Base-by-base conservation (phyloP, 2,797 vertebrate species). In the Thunnus albacares region DNA sequence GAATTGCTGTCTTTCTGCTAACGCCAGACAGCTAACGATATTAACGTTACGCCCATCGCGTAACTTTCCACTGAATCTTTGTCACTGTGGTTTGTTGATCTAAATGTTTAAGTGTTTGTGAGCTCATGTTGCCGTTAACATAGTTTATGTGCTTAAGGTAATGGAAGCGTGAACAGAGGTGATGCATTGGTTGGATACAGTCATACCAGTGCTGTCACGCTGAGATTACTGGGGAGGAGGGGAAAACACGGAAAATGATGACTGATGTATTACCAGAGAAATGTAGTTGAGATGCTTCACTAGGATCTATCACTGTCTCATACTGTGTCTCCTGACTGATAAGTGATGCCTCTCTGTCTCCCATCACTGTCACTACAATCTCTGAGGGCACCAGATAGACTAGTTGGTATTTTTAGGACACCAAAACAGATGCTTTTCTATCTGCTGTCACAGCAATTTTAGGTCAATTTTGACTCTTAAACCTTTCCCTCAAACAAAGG, bases 341-440 rank as follows among this genome's bases (percentile, higher is more conserved):
- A 65, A 53, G n/a, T 10, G 22, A 61, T 52, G 28, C 9, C 14
- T 69, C 4, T 62, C 81, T 89, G 85, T 68, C 22, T 83, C 20
- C 49, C 45, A 18, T 88, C 81, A 81, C 47, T 72, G 75, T 81
- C 73, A 56, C 45, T 28, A 51, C 38, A 77, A 81, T 87, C 64
- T 78, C 35, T 28, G 15, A 35, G 1, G 12, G 9, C 28, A 70
- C 20, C 26, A 58, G 72, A 87, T 68, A 41, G 43, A 70, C 73
- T 6, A 65, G 41, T 61, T 83, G 49, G 1, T 66, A 11, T 18
- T 75, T 3, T 75, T 62, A 57, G 6, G 7, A 14, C n/a, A 2
- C 8, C 41, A 2, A 45, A 35, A 15, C 47, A 64, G 24, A 35
- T 2, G 10, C 24, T 5, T n/a, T 2, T 22, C 55, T 71, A 0